Evolutionary conservation across 1,140 invertebrate species (phyloP).

Genomic region (Yoshiicerus persimilis): DNA sequence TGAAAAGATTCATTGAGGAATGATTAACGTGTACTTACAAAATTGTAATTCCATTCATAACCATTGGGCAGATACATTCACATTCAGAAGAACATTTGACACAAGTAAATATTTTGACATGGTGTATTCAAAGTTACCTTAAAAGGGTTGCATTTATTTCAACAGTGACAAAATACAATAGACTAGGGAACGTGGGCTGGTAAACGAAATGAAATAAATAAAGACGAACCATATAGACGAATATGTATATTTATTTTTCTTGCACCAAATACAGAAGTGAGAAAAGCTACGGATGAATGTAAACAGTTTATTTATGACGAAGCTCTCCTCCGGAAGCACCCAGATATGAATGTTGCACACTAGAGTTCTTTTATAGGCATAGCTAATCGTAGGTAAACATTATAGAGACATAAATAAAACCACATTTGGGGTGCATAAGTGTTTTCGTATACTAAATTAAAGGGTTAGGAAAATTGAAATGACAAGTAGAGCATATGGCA

Average conservation of each 20-base stretch:
- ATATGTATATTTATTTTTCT: neutral
- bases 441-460: neutral
- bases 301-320: neutral
- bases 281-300: neutral
- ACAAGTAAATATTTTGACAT: slow-evolving; percentile 21
- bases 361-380: neutral
- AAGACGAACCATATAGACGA: neutral
- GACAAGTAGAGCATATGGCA: neutral
- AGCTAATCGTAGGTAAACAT: neutral
- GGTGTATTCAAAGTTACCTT: neutral
- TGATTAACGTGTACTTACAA: neutral
- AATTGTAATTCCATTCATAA: neutral
- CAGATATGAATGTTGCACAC: neutral
- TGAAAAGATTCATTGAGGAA: neutral
- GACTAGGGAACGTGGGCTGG: neutral
- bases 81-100: neutral
- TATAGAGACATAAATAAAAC: neutral
- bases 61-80: neutral
- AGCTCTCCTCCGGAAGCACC: neutral
- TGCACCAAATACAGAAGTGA: neutral
- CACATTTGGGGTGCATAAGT: neutral
- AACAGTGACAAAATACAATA: neutral
- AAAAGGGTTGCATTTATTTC: neutral
- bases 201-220: neutral
- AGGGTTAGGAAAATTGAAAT: neutral